Conservation (phyloP, 2,797 vertebrate genomes). For the Morus bassanus region DNA sequence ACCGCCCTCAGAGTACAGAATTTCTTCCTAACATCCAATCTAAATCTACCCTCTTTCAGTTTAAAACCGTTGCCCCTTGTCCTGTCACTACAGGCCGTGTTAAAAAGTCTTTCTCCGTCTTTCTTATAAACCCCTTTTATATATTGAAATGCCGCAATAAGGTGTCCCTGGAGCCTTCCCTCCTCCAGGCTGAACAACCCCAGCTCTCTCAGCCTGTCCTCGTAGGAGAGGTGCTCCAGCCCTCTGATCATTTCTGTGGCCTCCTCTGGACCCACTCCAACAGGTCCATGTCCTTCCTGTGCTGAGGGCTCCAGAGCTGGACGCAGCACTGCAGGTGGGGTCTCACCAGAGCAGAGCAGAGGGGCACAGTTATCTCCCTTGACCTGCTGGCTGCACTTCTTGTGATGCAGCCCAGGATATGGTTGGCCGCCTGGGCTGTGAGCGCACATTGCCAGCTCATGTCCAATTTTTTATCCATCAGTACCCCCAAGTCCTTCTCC, state of each 20-base stretch:
- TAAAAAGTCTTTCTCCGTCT: neutral
- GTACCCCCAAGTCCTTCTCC: neutral
- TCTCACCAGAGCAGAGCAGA: neutral
- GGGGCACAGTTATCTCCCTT: neutral
- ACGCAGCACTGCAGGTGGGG: rapidly evolving
- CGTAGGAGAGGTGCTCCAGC: rapidly evolving
- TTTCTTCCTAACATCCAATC: neutral
- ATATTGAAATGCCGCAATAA: neutral
- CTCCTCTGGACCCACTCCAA: rapidly evolving
- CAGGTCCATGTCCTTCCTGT: neutral
- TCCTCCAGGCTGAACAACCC: neutral
- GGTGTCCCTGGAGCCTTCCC: neutral
- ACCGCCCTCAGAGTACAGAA: neutral
- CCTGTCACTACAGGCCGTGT: rapidly evolving
- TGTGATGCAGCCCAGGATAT: neutral
- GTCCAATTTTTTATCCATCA: neutral
- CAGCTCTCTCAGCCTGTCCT: rapidly evolving
- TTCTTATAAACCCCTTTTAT: neutral
- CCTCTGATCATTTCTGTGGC: rapidly evolving
- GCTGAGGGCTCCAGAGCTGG: rapidly evolving
- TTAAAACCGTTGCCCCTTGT: neutral
- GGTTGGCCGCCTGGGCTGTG: neutral
- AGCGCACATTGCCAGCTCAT: neutral
- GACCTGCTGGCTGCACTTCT: rapidly evolving
- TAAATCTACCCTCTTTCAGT: neutral